phyloP scores from a whole-genome alignment of 2,888 invertebrate genomes.

The Brachypalpus laphriformis region DNA sequence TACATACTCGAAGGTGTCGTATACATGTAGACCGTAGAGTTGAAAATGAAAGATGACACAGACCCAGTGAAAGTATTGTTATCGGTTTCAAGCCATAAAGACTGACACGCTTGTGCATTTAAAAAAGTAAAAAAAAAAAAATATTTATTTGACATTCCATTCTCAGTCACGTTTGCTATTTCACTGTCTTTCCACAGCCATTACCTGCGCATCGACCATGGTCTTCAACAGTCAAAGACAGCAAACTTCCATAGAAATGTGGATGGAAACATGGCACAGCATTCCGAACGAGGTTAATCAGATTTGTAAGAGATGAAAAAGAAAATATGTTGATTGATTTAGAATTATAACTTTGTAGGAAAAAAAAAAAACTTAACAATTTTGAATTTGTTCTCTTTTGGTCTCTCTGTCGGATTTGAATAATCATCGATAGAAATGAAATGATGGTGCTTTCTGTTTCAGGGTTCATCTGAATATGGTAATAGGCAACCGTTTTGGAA shows the following conservation, averaged over 20 bases:
- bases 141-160: conserved; percentile 41
- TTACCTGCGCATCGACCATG: conserved; percentile 26
- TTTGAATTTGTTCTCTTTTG: conserved; percentile 8
- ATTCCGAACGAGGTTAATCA: conserved; percentile 49
- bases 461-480: conserved; percentile 42
- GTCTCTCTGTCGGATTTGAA: conserved; percentile 2
- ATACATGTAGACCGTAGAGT: background rate
- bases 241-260: conserved; percentile 1
- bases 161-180: conserved; percentile 49
- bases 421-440: background rate
- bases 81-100: conserved; percentile 32
- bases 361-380: background rate
- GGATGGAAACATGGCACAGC: conserved; percentile 8
- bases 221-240: conserved; percentile 5
- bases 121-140: background rate
- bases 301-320: conserved; percentile 47
- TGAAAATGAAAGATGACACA: conserved; percentile 22
- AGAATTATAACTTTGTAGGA: conserved; percentile 28
- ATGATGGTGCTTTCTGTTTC: conserved; percentile 46
- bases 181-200: conserved; percentile 18
- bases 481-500: conserved; percentile 26
- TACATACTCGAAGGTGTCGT: background rate
- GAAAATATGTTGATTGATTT: conserved; percentile 48
- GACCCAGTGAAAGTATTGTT: conserved; percentile 50
- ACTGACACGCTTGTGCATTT: conserved; percentile 42